Base-by-base conservation (phyloP, 2,888 invertebrate genomes). In the Melipona bicolor region DNA sequence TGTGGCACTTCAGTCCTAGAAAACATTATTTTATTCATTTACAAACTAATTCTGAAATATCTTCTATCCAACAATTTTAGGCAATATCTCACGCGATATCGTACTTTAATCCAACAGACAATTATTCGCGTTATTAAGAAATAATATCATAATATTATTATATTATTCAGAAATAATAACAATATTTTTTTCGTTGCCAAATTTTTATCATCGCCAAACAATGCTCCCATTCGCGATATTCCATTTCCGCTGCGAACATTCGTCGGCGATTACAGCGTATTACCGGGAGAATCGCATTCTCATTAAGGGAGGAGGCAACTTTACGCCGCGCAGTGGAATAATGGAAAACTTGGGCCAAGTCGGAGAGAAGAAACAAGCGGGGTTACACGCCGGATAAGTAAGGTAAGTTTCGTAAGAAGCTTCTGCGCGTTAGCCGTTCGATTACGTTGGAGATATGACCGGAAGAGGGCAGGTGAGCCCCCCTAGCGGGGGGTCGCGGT, bases 391-490 rank as follows among this genome's bases (percentile, higher is more conserved):
- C 19, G 9, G 24, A 13, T 49, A 21, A 32, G 59, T 49, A 21
- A 43, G 59, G 49, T 59, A 49, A 72, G 54, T 61, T 59, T 19
- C 19, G 19, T 27, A 21, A 43, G 61, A 27, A 61, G 59, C 11
- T 49, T 61, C 43, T 43, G 11, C 27, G 67, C 52, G 69, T 32
- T 70, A 54, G 21, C 50, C 61, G n/a, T 52, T 73, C 73, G 50
- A 64, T n/a, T 15, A 49, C n/a, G 5, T 13, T 19, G 32, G 62
- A 64, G 36, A 73, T 32, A 73, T 32, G 73, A 50, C 9, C 50
- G 50, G 32, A 59, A 71, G 19, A 11, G 13, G 13, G 19, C 19
- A 72, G 15, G 15, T 6, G 6, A 9, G 43, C 9, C 36, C 36
- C 36, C 36, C 32, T 4, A 4, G 24, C 49, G 24, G 19, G 4